Percentiles rank a stretch among this genome's conserved stretches.
These are phyloP conservation scores for Phallusia fumigata DNA, from an alignment of 23 tunicate genomes.

Conservation along the genomic window DNA sequence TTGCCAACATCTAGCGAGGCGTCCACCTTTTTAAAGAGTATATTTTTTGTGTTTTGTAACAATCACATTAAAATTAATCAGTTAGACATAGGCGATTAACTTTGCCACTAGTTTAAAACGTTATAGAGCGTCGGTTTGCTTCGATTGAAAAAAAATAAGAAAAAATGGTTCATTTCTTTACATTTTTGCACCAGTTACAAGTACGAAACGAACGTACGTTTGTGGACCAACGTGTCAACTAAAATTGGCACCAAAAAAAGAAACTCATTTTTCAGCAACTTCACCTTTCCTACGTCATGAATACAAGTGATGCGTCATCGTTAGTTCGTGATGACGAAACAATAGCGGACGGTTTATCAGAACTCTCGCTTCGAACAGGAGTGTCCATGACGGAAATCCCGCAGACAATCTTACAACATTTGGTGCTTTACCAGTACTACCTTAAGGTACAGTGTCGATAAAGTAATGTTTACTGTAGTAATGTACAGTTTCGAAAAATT, in stretches of 20 bases:
- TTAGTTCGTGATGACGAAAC: constrained; percentile 14
- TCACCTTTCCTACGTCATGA: constrained; percentile 43
- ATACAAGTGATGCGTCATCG: constrained; percentile 23
- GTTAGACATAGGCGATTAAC: too few relatives aligned
- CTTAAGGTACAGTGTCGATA: constrained; percentile 40
- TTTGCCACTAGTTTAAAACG: too few relatives aligned
- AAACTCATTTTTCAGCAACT: constrained; percentile 25
- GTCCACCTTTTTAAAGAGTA: too few relatives aligned
- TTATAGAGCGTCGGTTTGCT: too few relatives aligned
- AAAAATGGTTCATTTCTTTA: too few relatives aligned
- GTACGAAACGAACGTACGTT: background rate
- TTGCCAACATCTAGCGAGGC: too few relatives aligned
- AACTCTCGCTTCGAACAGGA: constrained; percentile 23
- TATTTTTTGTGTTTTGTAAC: too few relatives aligned
- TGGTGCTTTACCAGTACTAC: constrained; percentile 36
- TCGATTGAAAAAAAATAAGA: too few relatives aligned
- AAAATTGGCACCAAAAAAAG: background rate
- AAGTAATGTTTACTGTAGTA: constrained; percentile 23
- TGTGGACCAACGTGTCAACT: background rate
- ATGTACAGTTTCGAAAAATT: constrained; percentile 11
- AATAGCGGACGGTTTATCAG: constrained; percentile 31
- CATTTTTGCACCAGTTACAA: too few relatives aligned
- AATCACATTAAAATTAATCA: too few relatives aligned
- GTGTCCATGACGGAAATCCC: constrained; percentile 31
- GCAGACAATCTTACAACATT: constrained; percentile 22